Percentiles rank a stretch among this genome's conserved stretches.
Conservation (phyloP, 2,888 invertebrate species). For the Rapana venosa region DNA sequence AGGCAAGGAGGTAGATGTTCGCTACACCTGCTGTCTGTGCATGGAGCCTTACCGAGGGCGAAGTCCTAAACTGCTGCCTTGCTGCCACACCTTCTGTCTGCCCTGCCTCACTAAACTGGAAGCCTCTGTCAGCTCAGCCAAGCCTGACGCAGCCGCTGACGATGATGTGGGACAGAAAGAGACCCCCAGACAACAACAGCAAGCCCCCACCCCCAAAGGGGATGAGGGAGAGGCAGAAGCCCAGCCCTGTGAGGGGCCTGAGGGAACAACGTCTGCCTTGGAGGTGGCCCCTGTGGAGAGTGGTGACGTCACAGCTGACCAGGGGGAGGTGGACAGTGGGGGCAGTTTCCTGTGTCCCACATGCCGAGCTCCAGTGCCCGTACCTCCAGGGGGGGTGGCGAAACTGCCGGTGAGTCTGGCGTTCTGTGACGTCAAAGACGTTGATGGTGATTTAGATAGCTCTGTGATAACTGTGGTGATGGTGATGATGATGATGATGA, state of each 20-base stretch:
- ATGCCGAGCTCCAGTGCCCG: not conserved
- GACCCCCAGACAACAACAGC: not conserved
- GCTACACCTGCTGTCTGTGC: not conserved
- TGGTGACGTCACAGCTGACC: no score
- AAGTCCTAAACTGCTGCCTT: conserved; percentile 7
- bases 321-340: no score
- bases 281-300: not conserved
- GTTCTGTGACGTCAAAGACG: no score
- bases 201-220: no score
- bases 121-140: not conserved
- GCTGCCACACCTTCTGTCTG: conserved; percentile 10
- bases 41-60: conserved; percentile 10
- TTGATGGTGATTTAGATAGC: not conserved
- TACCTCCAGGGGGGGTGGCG: not conserved
- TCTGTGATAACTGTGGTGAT: not conserved
- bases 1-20: not conserved
- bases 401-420: not conserved
- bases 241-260: no score
- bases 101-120: conserved; percentile 12
- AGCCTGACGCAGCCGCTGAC: not conserved
- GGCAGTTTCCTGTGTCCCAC: not conserved
- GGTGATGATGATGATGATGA: no score
- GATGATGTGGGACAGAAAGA: not conserved
- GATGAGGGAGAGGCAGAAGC: no score
- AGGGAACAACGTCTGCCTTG: no score